Conservation (phyloP, 1,140 invertebrate genomes). For the Calliphora vicina region DNA sequence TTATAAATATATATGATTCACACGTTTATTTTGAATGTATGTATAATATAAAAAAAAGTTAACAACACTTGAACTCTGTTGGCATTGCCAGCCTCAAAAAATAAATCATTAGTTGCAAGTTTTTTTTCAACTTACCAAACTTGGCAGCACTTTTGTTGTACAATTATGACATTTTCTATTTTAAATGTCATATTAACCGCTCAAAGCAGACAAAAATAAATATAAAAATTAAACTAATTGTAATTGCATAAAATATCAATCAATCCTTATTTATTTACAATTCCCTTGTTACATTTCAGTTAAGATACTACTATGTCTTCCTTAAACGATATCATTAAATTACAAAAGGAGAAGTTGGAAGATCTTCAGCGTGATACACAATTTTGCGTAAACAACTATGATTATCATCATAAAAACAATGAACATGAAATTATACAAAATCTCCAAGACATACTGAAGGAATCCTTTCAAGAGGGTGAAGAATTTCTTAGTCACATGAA, state of each 20-base stretch:
- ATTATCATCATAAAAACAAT: conserved; percentile 42
- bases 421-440: conserved; percentile 36
- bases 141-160: neutral
- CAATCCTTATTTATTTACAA: neutral
- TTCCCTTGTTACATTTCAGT: neutral
- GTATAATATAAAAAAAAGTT: too few species aligned
- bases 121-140: neutral
- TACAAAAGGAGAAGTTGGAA: neutral
- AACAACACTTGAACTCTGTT: too few species aligned
- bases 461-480: neutral
- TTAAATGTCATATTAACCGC: neutral
- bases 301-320: neutral
- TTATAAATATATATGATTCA: too few species aligned
- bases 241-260: neutral
- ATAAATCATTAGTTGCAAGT: neutral
- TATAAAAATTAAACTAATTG: too few species aligned
- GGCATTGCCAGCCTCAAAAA: neutral
- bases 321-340: neutral
- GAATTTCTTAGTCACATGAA: conserved; percentile 14
- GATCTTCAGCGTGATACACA: conserved; percentile 36
- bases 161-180: neutral
- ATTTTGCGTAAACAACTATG: conserved; percentile 39
- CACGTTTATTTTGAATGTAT: too few species aligned
- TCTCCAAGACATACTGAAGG: neutral
- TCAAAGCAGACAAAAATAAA: too few species aligned